Conservation (phyloP, 1,140 invertebrate genomes). For the Drepana arcuata region DNA sequence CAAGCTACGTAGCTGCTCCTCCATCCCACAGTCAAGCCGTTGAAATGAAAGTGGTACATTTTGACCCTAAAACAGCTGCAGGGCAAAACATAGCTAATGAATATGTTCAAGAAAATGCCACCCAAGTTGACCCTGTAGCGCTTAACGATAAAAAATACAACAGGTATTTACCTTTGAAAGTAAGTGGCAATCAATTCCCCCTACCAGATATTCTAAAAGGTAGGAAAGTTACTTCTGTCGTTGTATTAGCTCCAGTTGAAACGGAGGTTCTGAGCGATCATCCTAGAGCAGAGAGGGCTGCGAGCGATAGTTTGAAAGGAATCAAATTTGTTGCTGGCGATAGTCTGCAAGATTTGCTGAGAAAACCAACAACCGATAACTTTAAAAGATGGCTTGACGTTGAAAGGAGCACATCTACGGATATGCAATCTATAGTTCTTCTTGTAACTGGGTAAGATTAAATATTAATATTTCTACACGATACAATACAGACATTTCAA, state of each 20-base stretch:
- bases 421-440: conserved; percentile 84
- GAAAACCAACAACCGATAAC: conserved; percentile 81
- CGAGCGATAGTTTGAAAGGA: conserved; percentile 68
- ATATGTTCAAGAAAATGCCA: conserved; percentile 81
- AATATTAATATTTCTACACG: conserved; percentile 7
- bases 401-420: conserved; percentile 79
- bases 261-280: conserved; percentile 72
- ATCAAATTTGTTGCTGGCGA: conserved; percentile 79
- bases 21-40: conserved; percentile 73
- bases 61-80: conserved; percentile 81
- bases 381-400: conserved; percentile 85
- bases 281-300: conserved; percentile 55
- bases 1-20: conserved; percentile 55
- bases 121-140: conserved; percentile 80
- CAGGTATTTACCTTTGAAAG: conserved; percentile 85
- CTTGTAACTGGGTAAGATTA: conserved; percentile 82
- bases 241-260: conserved; percentile 85
- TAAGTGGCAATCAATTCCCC: conserved; percentile 87
- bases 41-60: conserved; percentile 88
- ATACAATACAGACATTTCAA: too few species aligned
- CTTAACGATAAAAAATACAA: conserved; percentile 84
- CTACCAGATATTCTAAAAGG: conserved; percentile 82
- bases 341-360: conserved; percentile 81
- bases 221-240: conserved; percentile 84
- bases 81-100: conserved; percentile 80